Evolutionary conservation across 2,113 vertebrate genomes (phyloP), one percentile per base, ranked within the genome.

Genomic region (Oophaga pumilio): DNA sequence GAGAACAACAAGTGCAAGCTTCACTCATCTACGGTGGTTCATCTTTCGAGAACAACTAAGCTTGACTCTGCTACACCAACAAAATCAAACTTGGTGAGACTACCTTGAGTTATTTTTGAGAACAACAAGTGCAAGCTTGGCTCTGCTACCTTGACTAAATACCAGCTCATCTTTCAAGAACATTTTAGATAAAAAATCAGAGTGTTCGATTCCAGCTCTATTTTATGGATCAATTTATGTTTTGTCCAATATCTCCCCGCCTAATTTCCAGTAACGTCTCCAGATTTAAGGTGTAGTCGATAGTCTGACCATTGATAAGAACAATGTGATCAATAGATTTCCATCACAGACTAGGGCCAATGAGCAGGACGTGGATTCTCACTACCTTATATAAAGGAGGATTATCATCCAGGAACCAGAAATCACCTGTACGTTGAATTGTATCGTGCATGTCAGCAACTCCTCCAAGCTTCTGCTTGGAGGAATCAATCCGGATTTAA

Each of bases 401-500:
- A 52, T 11, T n/a, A 43, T 56, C 69, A 43, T 28, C 57, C 17
- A 10, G 49, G 10, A 56, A 1, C n/a, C 43, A 68, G 49, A 77
- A 64, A 76, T 76, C 56, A 76, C 18, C 71, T 33, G 85, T 22
- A 2, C 33, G 11, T 7, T 43, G 56, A 62, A 73, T 53, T 66
- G 26, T 77, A 68, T 77, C 68, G 59, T 77, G 71, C 6, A 88
- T 77, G 71, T 88, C 81, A 88, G 87, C 87, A 57, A 76, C 87
- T 87, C 28, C 79, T 88, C 26, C 80, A 77, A 49, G 49, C 69
- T 64, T 68, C 80, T 50, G 80, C 15, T 33, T 7, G 56, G 8
- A 24, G 66, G 69, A 59, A 87, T 82, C 79, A 74, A 88, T 76
- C 80, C 76, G 50, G 87, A 68, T 88, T 88, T 83, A 84, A 76